Conservation (phyloP, 2,797 vertebrate species). For the Tokudaia tokunoshimensis region DNA sequence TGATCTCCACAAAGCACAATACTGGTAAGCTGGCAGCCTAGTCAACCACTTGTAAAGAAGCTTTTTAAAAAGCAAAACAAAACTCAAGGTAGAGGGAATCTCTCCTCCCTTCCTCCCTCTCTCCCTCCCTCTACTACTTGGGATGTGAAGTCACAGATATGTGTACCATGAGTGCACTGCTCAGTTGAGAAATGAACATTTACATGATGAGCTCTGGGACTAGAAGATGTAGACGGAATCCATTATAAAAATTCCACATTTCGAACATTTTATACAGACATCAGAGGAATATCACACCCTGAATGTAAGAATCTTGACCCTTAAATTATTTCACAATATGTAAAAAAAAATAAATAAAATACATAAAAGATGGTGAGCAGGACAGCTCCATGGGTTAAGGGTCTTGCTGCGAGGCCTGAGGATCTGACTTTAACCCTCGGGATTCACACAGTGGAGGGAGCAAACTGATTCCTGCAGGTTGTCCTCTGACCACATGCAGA, state of each 20-base stretch:
- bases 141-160: neutral
- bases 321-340: neutral
- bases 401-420: too few species aligned
- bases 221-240: neutral
- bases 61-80: neutral
- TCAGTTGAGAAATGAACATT: slow-evolving; percentile 45
- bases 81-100: neutral
- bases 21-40: neutral
- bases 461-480: neutral
- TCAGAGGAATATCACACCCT: slow-evolving; percentile 70
- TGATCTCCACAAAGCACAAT: slow-evolving; percentile 61
- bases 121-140: neutral
- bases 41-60: slow-evolving; percentile 7
- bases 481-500: neutral
- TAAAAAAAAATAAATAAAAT: neutral
- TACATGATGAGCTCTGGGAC: neutral
- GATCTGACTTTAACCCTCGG: neutral
- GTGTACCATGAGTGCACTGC: neutral
- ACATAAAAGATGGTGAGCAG: neutral
- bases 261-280: slow-evolving; percentile 30
- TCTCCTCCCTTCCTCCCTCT: neutral
- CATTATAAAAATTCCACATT: neutral
- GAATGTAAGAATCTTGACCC: slow-evolving; percentile 18
- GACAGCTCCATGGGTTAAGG: too few species aligned
- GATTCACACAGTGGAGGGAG: neutral